Percentiles rank a stretch among this genome's conserved stretches.
Evolutionary conservation across 2,797 vertebrate species (phyloP).

Genomic region (Myoxocephalus aenaeus): DNA sequence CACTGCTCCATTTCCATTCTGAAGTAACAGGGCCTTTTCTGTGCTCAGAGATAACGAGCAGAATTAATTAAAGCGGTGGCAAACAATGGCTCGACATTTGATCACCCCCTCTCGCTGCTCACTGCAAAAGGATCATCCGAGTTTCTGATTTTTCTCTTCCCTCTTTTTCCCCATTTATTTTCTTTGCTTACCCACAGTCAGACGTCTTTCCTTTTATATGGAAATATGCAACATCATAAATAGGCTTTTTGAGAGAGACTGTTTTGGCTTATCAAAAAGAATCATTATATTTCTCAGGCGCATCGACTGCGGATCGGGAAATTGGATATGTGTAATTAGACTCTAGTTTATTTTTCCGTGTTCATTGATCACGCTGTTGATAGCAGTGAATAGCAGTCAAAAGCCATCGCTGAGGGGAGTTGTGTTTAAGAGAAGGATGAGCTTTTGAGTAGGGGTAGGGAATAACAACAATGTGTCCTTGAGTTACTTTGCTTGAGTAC

Average conservation of each 20-base stretch:
- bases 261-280: slow-evolving; percentile 67
- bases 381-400: slow-evolving; percentile 22
- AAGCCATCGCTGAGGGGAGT: too few species aligned
- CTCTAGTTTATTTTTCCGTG: slow-evolving; percentile 58
- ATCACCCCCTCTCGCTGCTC: slow-evolving; percentile 60
- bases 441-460: not conserved
- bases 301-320: slow-evolving; percentile 59
- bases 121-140: slow-evolving; percentile 58
- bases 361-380: slow-evolving; percentile 73
- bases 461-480: slow-evolving; percentile 67
- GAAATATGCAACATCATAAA: slow-evolving; percentile 73
- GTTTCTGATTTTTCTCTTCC: slow-evolving; percentile 48
- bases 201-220: slow-evolving; percentile 77
- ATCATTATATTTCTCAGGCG: slow-evolving; percentile 69
- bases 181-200: slow-evolving; percentile 55
- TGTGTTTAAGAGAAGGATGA: slow-evolving; percentile 13
- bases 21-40: slow-evolving; percentile 75
- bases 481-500: slow-evolving; percentile 55
- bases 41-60: slow-evolving; percentile 79
- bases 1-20: slow-evolving; percentile 76
- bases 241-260: slow-evolving; percentile 44
- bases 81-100: slow-evolving; percentile 83
- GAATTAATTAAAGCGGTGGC: slow-evolving; percentile 82
- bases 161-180: slow-evolving; percentile 41
- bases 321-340: slow-evolving; percentile 80